Evolutionary conservation across 2,113 vertebrate genomes (phyloP), one percentile per base, ranked within the genome.

Genomic region (Jacana jacana): DNA sequence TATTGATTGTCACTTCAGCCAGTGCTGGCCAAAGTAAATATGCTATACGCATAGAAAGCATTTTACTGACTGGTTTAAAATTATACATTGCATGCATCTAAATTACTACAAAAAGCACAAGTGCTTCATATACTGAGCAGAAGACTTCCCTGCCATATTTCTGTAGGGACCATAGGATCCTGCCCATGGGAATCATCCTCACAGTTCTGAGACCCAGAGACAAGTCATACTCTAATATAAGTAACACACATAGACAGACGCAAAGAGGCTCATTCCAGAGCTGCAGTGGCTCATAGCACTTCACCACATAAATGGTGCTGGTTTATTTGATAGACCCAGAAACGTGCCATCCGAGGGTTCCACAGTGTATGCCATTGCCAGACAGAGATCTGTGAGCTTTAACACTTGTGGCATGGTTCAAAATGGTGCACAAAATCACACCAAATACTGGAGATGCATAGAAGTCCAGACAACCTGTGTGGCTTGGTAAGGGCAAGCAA

Each of bases 401-500:
- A 16, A 9, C 30, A 27, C 48, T 68, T 24, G 31, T 52, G 52
- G 13, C 9, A 4, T 17, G 13, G 22, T 57, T 89, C 55, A 52
- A 76, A 71, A 60, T 11, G 25, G 44, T 2, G 0, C 37, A 24
- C 13, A 72, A 37, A 46, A 81, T 60, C 10, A 0, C 33, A n/a
- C 14, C 86, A 78, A 46, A n/a, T 77, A 17, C 13, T 55, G 49
- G 35, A 80, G 33, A 52, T 48, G 20, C 2, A 3, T 11, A 78
- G 61, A 82, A 66, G 33, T 23, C 51, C 5, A 0, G 31, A 8
- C 27, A 40, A 33, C 14, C 40, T 77, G 68, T 0, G 0, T 13
- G 24, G 76, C 51, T 76, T 33, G 15, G 19, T 48, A 49, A 49
- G 17, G 55, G 39, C 60, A 33, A 79, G 46, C 39, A 44, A 35